Evolutionary conservation across 2,113 vertebrate species (phyloP), one percentile per base, ranked within the genome.

Genomic region (Prolemur simus): DNA sequence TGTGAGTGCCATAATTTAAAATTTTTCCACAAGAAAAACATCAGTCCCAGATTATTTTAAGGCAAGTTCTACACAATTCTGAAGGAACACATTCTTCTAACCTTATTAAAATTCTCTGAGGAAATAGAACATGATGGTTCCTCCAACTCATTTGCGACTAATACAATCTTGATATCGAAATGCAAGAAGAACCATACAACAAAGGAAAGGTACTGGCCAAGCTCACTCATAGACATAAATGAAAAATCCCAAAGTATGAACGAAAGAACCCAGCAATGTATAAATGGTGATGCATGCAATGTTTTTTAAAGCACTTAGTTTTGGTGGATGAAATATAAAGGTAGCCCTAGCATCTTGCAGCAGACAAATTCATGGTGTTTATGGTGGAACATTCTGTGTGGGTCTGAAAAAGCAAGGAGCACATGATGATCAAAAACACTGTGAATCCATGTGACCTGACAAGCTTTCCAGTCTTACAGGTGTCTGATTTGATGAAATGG

Each of bases 41-140:
- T 45, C 25, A 60, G n/a, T 25, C 25, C 20, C 58, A 74, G 58
- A 56, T n/a, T 54, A 37, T 82, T 63, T 92, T 52, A 89, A 69
- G 37, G n/a, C 64, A 85, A 78, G 34, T 80, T 63, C 60, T 54
- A 86, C 12, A 68, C 34, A 80, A 47, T 11, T 81, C 6, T 86
- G 78, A 91, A 94, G 56, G 56, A 74, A 74, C 56, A 74, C 37
- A 68, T 32, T 86, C 66, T 71, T 89, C 39, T 37, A 71, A 77
- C 7, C 11, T 49, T 56, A 96, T 49, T 81, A 18, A 92, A 87
- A 94, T 63, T 96, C 47, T 87, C 81, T 76, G 20, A 82, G 42
- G 83, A 92, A 89, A 93, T 10, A 42, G 45, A 63, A 47, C 58
- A 89, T 47, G 47, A 66, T 76, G 58, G 71, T 34, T 73, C 37